A percentile compares a stretch with the other conserved stretches of the same genome.
Conservation (phyloP, 2,888 invertebrate species). For the Stenotaenia linearis region DNA sequence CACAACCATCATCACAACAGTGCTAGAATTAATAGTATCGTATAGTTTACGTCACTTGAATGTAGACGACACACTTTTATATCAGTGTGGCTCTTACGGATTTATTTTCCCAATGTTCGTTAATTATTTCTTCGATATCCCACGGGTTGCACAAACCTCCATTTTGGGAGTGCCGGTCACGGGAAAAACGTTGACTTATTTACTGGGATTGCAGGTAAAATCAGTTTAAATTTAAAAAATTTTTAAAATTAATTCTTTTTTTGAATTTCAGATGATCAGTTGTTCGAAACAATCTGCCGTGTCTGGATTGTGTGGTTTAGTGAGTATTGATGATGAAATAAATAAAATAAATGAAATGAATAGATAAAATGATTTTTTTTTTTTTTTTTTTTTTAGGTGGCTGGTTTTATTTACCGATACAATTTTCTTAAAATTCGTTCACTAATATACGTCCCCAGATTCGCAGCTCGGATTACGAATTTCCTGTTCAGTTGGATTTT, state of each 20-base stretch:
- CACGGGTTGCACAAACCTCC: conserved; percentile 50
- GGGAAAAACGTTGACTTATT: conserved; percentile 53
- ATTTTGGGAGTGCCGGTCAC: conserved; percentile 53
- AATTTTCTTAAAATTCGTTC: conserved; percentile 48
- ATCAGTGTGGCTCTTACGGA: conserved; percentile 52
- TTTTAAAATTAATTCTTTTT: neutral
- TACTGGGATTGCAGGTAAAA: conserved; percentile 52
- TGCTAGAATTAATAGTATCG: conserved; percentile 48
- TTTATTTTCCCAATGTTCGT: conserved; percentile 53
- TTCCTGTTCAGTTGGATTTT: conserved; percentile 48
- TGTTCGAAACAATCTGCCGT: conserved; percentile 47
- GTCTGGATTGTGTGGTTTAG: conserved; percentile 49
- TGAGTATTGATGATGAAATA: too few species aligned
- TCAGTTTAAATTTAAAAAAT: neutral
- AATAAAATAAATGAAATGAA: too few species aligned
- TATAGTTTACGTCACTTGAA: conserved; percentile 45
- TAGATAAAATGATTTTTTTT: neutral
- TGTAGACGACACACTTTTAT: conserved; percentile 43
- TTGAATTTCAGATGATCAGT: conserved; percentile 33
- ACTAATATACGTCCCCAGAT: conserved; percentile 47
- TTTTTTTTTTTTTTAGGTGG: conserved; percentile 41
- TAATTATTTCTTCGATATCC: conserved; percentile 53
- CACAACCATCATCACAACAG: conserved; percentile 47
- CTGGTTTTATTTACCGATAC: conserved; percentile 49
- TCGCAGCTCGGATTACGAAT: conserved; percentile 44